These are phyloP conservation scores for Timema cristinae DNA, from an alignment of 2,888 invertebrate genomes.

Conservation along the genomic window DNA sequence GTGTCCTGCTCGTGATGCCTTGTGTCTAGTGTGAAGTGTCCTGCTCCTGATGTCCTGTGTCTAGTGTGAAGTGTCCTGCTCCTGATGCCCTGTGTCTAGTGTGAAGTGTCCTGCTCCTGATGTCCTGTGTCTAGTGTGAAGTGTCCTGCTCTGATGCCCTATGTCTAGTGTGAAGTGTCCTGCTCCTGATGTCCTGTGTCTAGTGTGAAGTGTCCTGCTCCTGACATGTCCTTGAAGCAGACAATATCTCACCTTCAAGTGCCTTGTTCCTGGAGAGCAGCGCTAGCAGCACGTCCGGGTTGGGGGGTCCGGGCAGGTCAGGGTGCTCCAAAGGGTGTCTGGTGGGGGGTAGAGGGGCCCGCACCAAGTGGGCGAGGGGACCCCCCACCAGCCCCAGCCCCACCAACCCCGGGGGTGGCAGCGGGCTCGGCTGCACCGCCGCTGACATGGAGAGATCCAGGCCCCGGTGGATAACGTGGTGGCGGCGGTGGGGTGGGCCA, in stretches of 20 bases:
- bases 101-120: no score
- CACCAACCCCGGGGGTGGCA: slow-evolving; percentile 29
- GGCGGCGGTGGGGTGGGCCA: slow-evolving; percentile 31
- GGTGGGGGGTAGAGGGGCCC: slow-evolving; percentile 36
- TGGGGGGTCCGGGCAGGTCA: slow-evolving; percentile 53
- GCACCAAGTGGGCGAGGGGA: slow-evolving; percentile 36
- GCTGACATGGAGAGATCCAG: slow-evolving; percentile 47
- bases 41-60: no score
- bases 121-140: no score
- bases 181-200: no score
- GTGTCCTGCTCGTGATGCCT: no score
- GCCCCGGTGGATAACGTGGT: slow-evolving; percentile 35
- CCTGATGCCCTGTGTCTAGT: no score
- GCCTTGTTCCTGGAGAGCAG: slow-evolving; percentile 82
- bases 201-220: no score
- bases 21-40: no score
- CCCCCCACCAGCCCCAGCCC: slow-evolving; percentile 34
- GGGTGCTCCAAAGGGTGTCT: slow-evolving; percentile 38
- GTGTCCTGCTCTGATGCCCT: no score
- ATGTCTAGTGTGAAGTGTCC: no score
- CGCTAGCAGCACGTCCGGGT: slow-evolving; percentile 80
- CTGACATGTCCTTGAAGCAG: no score
- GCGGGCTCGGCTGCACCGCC: slow-evolving; percentile 37
- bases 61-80: no score
- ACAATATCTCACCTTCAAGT: slow-evolving; percentile 69